Percentiles rank a stretch among this genome's conserved stretches.
phyloP scores from a whole-genome alignment of 2,797 vertebrate species.

The Tokudaia muenninki region DNA sequence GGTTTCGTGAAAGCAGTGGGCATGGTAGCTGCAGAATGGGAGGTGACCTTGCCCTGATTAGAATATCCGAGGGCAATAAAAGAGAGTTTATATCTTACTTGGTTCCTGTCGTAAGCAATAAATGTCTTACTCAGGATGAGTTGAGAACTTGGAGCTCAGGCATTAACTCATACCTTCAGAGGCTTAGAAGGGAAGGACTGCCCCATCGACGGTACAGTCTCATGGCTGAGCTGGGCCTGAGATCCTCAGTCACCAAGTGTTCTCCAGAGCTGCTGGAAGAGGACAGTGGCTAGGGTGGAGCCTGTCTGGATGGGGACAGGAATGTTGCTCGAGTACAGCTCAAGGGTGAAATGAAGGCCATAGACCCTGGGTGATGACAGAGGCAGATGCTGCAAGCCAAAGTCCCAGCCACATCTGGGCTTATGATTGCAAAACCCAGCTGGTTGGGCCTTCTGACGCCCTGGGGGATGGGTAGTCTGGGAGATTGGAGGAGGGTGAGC shows the following conservation, averaged over 20 bases:
- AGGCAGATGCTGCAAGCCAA: conserved; percentile 80
- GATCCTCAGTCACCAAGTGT: conserved; percentile 26
- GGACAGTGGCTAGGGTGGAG: conserved; percentile 71
- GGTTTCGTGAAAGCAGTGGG: conserved; percentile 58
- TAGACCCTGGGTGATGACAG: conserved; percentile 81
- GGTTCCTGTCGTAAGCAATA: conserved; percentile 65
- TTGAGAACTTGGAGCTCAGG: background rate
- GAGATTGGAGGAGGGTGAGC: conserved; percentile 56
- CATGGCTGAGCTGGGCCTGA: background rate
- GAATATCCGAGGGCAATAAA: conserved; percentile 71
- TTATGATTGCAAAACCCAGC: conserved; percentile 82
- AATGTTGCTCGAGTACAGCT: conserved; percentile 82
- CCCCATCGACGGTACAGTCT: background rate
- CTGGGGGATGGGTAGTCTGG: conserved; percentile 61
- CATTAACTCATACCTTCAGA: background rate
- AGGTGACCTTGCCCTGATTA: conserved; percentile 75
- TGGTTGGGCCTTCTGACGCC: conserved; percentile 72
- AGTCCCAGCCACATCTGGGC: conserved; percentile 82
- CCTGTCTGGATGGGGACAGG: conserved; percentile 77
- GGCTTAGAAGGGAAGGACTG: background rate
- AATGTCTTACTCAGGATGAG: conserved; percentile 29
- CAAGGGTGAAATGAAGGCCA: conserved; percentile 84
- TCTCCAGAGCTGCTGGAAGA: conserved; percentile 65
- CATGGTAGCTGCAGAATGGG: conserved; percentile 57
- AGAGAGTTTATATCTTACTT: conserved; percentile 64